Conservation (phyloP, 2,888 invertebrate genomes). For the Acheta domesticus region DNA sequence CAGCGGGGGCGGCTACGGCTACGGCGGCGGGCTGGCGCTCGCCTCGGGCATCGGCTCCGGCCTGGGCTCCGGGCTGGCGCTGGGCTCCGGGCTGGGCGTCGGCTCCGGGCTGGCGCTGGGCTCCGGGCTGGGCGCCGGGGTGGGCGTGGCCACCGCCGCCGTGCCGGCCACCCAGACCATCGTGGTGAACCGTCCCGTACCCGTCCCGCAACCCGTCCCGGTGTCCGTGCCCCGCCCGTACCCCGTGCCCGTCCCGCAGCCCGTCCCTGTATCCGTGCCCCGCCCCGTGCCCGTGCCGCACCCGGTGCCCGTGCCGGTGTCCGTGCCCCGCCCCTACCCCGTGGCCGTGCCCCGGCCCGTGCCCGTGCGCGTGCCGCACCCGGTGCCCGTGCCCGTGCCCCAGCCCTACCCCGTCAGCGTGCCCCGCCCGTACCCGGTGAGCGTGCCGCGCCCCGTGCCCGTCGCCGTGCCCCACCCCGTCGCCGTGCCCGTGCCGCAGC, state of each 20-base stretch:
- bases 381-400: conserved; percentile 23
- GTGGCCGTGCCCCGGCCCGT: conserved; percentile 22
- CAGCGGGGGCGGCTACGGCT: neutral
- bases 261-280: conserved; percentile 27
- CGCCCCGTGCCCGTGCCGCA: conserved; percentile 22
- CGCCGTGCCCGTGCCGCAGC: too few species aligned
- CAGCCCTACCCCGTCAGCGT: conserved; percentile 26
- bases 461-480: neutral
- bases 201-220: conserved; percentile 23
- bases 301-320: conserved; percentile 21
- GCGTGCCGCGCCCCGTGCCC: conserved; percentile 5
- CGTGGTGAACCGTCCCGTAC: conserved; percentile 18
- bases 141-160: neutral
- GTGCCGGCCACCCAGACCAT: neutral
- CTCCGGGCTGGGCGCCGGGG: neutral
- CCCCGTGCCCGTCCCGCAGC: conserved; percentile 25
- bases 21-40: neutral
- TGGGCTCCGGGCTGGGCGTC: neutral
- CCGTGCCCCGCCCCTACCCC: conserved; percentile 25
- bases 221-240: conserved; percentile 23
- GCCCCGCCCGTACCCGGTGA: conserved; percentile 22
- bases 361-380: conserved; percentile 21
- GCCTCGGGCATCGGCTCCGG: neutral
- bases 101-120: neutral
- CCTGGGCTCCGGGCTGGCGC: neutral